These are phyloP conservation scores for Chondrilla cf. caribensis DNA, from an alignment of 37 sponge, comb jelly and placozoan genomes.

Conservation along the genomic window DNA sequence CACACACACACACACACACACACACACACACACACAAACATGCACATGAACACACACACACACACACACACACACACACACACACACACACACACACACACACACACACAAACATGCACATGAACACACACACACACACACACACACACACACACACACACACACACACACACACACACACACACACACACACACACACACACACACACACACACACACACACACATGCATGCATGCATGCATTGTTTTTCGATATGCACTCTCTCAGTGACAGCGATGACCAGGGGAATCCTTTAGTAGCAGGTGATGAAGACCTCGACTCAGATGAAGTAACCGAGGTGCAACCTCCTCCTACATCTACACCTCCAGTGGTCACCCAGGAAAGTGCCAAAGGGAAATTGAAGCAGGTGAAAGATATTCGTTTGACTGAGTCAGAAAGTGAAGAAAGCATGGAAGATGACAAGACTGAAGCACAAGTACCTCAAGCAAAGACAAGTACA, in stretches of 20 bases:
- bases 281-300: slow-evolving; percentile 25
- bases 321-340: neutral
- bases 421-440: slow-evolving; percentile 8
- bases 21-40: slow-evolving; percentile 6
- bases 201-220: slow-evolving; percentile 21
- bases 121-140: slow-evolving; percentile 14
- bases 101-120: slow-evolving; percentile 4
- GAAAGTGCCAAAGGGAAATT: neutral
- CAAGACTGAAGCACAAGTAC: neutral
- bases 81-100: slow-evolving; percentile 9
- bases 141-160: slow-evolving; percentile 18
- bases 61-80: slow-evolving; percentile 9
- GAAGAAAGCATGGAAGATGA: neutral
- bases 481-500: neutral
- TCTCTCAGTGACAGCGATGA: slow-evolving; percentile 13
- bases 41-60: neutral
- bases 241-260: neutral
- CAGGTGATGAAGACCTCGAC: slow-evolving; percentile 28
- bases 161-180: no score
- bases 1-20: slow-evolving; percentile 16
- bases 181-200: slow-evolving; percentile 1
- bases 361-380: neutral
- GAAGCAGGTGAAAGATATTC: neutral
- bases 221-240: neutral
- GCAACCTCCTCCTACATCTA: neutral